These are phyloP conservation scores for Gobio occitaniae DNA, from an alignment of 2,797 vertebrate genomes.

Conservation along the genomic window DNA sequence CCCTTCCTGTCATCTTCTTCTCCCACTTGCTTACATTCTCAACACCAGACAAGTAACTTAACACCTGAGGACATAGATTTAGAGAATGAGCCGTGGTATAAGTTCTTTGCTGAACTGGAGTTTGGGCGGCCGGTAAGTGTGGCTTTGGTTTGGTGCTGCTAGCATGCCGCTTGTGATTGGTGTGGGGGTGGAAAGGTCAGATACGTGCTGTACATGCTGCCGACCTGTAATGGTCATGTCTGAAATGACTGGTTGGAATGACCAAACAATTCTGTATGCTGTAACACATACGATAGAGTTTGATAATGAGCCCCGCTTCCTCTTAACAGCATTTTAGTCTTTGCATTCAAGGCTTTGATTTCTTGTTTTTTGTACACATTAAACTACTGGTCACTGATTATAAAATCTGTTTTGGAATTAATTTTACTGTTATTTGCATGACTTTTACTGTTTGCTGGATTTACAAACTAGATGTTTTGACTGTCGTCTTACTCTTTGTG, in stretches of 20 bases:
- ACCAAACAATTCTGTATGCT: constrained; percentile 27
- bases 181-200: constrained; percentile 50
- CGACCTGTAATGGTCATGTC: constrained; percentile 7
- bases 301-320: constrained; percentile 24
- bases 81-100: constrained; percentile 94
- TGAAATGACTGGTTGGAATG: constrained; percentile 53
- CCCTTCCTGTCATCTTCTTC: constrained; percentile 39
- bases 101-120: constrained; percentile 93
- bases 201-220: constrained; percentile 18
- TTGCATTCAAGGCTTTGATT: constrained; percentile 12
- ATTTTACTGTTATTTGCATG: constrained; percentile 47
- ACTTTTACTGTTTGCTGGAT: neutral
- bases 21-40: constrained; percentile 29
- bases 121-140: constrained; percentile 93
- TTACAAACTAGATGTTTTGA: neutral
- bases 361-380: neutral
- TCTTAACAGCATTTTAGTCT: constrained; percentile 41
- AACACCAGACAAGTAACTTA: constrained; percentile 80
- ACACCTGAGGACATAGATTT: constrained; percentile 89
- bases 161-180: constrained; percentile 53
- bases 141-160: constrained; percentile 64
- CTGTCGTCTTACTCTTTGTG: neutral
- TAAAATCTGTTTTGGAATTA: constrained; percentile 12
- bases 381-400: neutral
- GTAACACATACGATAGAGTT: constrained; percentile 16